Conservation (phyloP, 1,140 invertebrate genomes). For the Mya arenaria region DNA sequence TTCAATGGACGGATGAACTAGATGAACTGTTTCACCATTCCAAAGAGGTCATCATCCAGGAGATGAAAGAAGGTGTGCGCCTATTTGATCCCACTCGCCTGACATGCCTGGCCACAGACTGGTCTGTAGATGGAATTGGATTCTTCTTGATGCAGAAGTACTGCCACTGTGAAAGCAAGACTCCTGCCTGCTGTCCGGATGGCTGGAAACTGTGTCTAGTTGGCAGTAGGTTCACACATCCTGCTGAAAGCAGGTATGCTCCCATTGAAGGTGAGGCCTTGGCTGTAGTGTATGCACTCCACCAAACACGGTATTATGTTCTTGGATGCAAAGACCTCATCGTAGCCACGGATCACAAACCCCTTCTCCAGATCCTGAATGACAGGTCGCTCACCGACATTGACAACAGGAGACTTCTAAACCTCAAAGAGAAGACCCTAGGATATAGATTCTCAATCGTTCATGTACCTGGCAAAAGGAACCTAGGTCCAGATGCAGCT, state of each 20-base stretch:
- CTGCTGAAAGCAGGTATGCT: conserved; percentile 56
- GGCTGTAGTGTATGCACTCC: conserved; percentile 12
- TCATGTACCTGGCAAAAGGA: conserved; percentile 9
- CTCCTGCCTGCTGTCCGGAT: conserved; percentile 35
- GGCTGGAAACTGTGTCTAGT: conserved; percentile 62
- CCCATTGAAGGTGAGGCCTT: conserved; percentile 61
- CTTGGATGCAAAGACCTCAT: conserved; percentile 23
- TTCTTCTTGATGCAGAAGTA: conserved; percentile 8
- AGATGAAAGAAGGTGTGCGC: conserved; percentile 51
- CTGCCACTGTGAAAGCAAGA: conserved; percentile 17
- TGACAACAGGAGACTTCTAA: conserved; percentile 5
- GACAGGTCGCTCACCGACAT: conserved; percentile 23
- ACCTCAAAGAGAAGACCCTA: conserved; percentile 49
- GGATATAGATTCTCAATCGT: conserved; percentile 1
- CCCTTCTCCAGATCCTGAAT: conserved; percentile 25
- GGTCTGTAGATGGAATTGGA: background rate
- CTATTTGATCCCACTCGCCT: background rate
- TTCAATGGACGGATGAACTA: conserved; percentile 48
- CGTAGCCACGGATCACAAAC: conserved; percentile 37
- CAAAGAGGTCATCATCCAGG: conserved; percentile 42
- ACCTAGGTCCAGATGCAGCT: conserved; percentile 9
- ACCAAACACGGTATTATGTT: conserved; percentile 26
- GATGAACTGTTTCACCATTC: conserved; percentile 41
- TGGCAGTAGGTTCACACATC: conserved; percentile 59
- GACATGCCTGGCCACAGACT: conserved; percentile 6